Evolutionary conservation across 1,140 invertebrate species (phyloP).

Genomic region (Vollenhovia emeryi): DNA sequence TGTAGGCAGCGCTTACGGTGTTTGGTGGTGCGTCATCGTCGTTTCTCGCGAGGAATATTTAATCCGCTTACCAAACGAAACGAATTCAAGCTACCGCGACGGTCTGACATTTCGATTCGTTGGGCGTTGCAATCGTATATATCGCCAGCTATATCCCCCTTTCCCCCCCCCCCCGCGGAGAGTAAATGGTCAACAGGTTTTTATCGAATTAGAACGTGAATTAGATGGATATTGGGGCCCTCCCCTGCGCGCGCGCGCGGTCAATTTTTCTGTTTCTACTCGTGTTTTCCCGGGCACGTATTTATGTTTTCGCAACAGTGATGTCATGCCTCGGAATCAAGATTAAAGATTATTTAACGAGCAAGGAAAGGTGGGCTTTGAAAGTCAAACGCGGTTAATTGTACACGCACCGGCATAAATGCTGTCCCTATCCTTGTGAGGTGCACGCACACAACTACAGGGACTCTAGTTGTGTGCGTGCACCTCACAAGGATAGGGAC

Average conservation of each 20-base stretch:
- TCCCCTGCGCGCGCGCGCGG: too few species aligned
- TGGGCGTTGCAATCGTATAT: conserved; percentile 23
- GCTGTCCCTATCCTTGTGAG: too few species aligned
- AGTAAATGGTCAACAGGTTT: background rate
- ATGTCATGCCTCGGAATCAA: background rate
- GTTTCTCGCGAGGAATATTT: conserved; percentile 54
- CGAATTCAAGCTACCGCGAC: conserved; percentile 31
- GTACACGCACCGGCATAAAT: too few species aligned
- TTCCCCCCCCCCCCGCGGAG: background rate
- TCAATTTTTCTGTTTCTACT: conserved; percentile 5
- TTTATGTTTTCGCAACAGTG: background rate
- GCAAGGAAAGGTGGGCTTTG: too few species aligned
- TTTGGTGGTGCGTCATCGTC: conserved; percentile 59
- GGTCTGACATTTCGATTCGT: conserved; percentile 51
- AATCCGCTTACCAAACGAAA: conserved; percentile 58
- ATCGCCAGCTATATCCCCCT: background rate
- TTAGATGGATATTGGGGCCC: conserved; percentile 22
- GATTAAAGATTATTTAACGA: conserved; percentile 1
- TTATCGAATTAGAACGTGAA: conserved; percentile 1
- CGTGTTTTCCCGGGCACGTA: background rate
- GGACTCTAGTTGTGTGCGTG: too few species aligned
- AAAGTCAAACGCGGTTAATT: too few species aligned
- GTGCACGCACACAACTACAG: too few species aligned
- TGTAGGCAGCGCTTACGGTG: conserved; percentile 50
- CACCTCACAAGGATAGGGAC: too few species aligned